These are phyloP conservation scores for Andrena haemorrhoa DNA, from an alignment of 2,888 invertebrate species.

Conservation along the genomic window DNA sequence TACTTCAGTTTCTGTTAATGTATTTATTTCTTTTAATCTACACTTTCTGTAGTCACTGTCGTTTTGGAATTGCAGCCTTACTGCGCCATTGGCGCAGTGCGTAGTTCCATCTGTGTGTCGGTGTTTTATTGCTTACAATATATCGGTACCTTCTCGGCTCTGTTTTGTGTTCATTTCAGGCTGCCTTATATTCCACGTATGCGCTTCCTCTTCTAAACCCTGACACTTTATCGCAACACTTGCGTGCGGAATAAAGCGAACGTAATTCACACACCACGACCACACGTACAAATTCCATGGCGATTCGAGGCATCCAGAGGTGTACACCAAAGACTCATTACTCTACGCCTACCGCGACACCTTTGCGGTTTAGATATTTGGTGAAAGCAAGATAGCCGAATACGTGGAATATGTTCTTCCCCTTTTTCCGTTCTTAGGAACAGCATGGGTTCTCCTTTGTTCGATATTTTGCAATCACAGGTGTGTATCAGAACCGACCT, in stretches of 20 bases:
- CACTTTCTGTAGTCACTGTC: slow-evolving; percentile 38
- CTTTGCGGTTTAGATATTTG: not conserved
- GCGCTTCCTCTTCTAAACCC: slow-evolving; percentile 41
- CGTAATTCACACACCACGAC: not conserved
- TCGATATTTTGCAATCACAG: slow-evolving; percentile 57
- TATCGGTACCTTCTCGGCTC: slow-evolving; percentile 42
- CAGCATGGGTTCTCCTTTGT: slow-evolving; percentile 66
- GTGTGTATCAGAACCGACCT: slow-evolving; percentile 76
- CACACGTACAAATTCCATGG: slow-evolving; percentile 1
- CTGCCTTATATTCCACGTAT: slow-evolving; percentile 64
- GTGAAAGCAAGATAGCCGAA: slow-evolving; percentile 18
- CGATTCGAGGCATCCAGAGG: not conserved
- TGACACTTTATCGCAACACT: slow-evolving; percentile 29
- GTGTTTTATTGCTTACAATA: slow-evolving; percentile 62
- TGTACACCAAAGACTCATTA: not conserved
- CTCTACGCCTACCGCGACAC: not conserved
- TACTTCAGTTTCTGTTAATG: slow-evolving; percentile 49
- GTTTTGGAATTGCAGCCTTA: slow-evolving; percentile 37
- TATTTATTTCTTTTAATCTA: slow-evolving; percentile 45
- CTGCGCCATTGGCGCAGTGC: slow-evolving; percentile 40
- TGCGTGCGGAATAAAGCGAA: slow-evolving; percentile 5
- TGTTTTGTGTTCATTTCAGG: slow-evolving; percentile 62
- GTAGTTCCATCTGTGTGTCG: slow-evolving; percentile 56
- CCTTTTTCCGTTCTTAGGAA: slow-evolving; percentile 52
- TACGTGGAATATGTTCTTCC: slow-evolving; percentile 64